Evolutionary conservation across 2,888 invertebrate species (phyloP), one percentile per base, ranked within the genome.

Genomic region (Lottia gigantea): DNA sequence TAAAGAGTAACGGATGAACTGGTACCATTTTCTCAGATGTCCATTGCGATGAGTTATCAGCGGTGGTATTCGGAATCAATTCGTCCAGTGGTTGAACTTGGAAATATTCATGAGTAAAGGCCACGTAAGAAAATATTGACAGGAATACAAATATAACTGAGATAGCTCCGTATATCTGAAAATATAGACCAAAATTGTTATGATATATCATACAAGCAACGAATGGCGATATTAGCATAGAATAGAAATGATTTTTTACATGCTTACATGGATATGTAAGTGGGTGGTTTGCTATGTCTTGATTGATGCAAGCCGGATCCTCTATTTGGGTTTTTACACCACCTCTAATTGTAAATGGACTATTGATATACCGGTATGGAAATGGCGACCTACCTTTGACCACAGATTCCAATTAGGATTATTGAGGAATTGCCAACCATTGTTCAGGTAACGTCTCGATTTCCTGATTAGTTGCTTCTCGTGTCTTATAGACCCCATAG

Each of bases 381-480:
- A 40, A 40, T 40, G 11, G 1, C 40, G 15, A 70, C 71, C 72
- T 73, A 84, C 84, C 78, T 80, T 82, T 3, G 83, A 79, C 11
- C 63, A 66, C 1, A 45, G 46, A 19, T 81, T 82, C 3, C 77
- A 79, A 12, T 73, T 69, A 14, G 78, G 82, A 55, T 78, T 75
- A 46, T 82, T 81, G 14, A 85, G 72, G 7, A 82, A 65, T 15
- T 72, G 66, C 81, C 82, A 83, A 0, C 77, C 25, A 3, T 40
- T n/a, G 46, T 46, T 45, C 23, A 55, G 49, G n/a, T 26, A 19
- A 7, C 7, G 47, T 46, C 64, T 61, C 6, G 26, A 46, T 19
- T 40, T 47, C 8, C 16, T 25, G 26, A 25, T 40, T 1, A 45
- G 46, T 8, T 16, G 19, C 14, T 14, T 15, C 4, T 55, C 25